Evolutionary conservation across 2,797 vertebrate species (phyloP).

Genomic region (Lepidocolaptes lacrymiger): DNA sequence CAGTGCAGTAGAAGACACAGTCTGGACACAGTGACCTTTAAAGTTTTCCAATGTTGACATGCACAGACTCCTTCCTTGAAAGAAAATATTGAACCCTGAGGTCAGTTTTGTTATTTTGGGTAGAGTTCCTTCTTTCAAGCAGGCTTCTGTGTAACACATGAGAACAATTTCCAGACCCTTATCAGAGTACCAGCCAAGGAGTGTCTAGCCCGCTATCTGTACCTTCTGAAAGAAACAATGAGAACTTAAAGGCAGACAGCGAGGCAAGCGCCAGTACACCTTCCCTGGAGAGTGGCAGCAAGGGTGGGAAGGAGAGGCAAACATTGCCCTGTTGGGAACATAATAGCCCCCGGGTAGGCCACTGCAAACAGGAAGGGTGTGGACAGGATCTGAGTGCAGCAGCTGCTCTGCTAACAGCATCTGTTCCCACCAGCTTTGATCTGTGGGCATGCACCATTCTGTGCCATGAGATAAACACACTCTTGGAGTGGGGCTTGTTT

Average conservation of each 20-base stretch:
- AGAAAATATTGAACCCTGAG: slow-evolving; percentile 12
- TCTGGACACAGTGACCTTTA: neutral
- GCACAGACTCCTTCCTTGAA: neutral
- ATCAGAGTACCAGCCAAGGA: slow-evolving; percentile 77
- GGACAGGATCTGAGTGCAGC: slow-evolving; percentile 84
- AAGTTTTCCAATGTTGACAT: neutral
- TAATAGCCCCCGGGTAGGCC: slow-evolving; percentile 80
- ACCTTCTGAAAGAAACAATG: slow-evolving; percentile 76
- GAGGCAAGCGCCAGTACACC: neutral
- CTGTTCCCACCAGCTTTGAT: slow-evolving; percentile 87
- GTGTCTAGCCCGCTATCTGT: slow-evolving; percentile 77
- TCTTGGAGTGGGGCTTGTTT: slow-evolving; percentile 76
- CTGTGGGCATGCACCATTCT: slow-evolving; percentile 76
- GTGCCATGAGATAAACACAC: slow-evolving; percentile 81
- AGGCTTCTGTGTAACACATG: slow-evolving; percentile 52
- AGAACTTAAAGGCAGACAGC: slow-evolving; percentile 69
- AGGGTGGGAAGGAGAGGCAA: slow-evolving; percentile 63
- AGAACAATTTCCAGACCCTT: slow-evolving; percentile 77
- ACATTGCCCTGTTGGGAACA: slow-evolving; percentile 77
- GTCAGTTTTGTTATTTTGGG: slow-evolving; percentile 44
- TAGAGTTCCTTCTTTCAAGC: slow-evolving; percentile 58
- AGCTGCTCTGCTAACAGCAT: slow-evolving; percentile 77
- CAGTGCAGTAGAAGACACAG: neutral
- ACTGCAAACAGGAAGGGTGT: slow-evolving; percentile 88
- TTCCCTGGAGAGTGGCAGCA: slow-evolving; percentile 61